phyloP scores from a whole-genome alignment of 1,140 invertebrate species.

The Drosophila elegans region DNA sequence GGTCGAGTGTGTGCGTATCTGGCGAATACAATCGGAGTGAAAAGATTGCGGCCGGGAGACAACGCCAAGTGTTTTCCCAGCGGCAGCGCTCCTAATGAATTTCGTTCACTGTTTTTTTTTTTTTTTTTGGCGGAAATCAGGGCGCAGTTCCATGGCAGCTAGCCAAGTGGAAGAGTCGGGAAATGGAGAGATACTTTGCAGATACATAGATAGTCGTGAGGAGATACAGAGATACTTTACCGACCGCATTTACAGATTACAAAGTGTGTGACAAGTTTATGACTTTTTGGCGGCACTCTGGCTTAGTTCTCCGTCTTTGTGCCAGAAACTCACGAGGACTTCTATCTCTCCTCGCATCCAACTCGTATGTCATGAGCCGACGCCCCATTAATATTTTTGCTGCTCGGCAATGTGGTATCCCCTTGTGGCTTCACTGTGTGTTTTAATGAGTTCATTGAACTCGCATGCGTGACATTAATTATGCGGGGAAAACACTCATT shows the following conservation, averaged over 20 bases:
- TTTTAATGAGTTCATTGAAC: slow-evolving; percentile 75
- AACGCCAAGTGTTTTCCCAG: slow-evolving; percentile 33
- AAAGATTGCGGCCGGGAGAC: slow-evolving; percentile 11
- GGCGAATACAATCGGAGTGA: not conserved
- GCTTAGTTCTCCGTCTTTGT: slow-evolving; percentile 19
- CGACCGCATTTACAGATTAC: slow-evolving; percentile 61
- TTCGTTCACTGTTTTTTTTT: slow-evolving; percentile 33
- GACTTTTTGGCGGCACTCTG: slow-evolving; percentile 74
- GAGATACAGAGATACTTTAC: slow-evolving; percentile 7
- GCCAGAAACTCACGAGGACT: not conserved
- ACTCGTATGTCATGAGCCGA: slow-evolving; percentile 46
- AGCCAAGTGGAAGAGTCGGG: slow-evolving; percentile 41
- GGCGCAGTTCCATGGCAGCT: slow-evolving; percentile 52
- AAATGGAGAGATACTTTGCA: slow-evolving; percentile 4
- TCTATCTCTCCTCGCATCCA: not conserved
- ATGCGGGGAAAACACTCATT: slow-evolving; percentile 15
- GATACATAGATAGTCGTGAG: slow-evolving; percentile 4
- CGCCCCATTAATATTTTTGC: slow-evolving; percentile 59
- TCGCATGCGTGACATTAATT: slow-evolving; percentile 57
- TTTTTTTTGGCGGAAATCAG: slow-evolving; percentile 40
- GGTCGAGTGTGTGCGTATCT: slow-evolving; percentile 7
- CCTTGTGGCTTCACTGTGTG: slow-evolving; percentile 45
- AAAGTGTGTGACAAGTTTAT: slow-evolving; percentile 79
- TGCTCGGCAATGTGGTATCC: slow-evolving; percentile 9
- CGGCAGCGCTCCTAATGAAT: slow-evolving; percentile 35